Evolutionary conservation across 2,797 vertebrate genomes (phyloP).

Genomic region (Aeoliscus strigatus): DNA sequence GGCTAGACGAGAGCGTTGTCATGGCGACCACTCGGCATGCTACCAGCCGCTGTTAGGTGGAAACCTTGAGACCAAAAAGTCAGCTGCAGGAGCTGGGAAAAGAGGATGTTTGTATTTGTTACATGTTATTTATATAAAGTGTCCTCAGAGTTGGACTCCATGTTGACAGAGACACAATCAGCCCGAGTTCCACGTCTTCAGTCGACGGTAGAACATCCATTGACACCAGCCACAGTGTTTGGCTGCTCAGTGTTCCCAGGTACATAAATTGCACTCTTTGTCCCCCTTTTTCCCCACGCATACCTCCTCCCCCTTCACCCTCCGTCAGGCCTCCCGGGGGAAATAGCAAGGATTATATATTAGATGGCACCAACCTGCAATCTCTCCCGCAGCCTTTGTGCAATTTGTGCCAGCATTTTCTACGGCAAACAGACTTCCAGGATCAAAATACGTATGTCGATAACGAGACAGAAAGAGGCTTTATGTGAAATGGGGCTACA

Average conservation of each 20-base stretch:
- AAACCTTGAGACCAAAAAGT: constrained; percentile 35
- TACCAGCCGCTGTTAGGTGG: constrained; percentile 24
- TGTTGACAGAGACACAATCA: too few species aligned
- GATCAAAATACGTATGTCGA: constrained; percentile 28
- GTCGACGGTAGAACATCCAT: too few species aligned
- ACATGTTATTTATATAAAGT: too few species aligned
- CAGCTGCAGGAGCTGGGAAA: constrained; percentile 10
- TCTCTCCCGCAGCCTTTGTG: constrained; percentile 15
- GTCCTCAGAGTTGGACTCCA: too few species aligned
- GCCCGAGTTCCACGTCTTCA: too few species aligned
- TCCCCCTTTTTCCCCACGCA: constrained; percentile 12
- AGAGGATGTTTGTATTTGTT: too few species aligned
- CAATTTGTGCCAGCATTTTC: constrained; percentile 5
- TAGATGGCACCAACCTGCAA: constrained; percentile 26
- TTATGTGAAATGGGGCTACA: constrained; percentile 17
- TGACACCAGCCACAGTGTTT: too few species aligned
- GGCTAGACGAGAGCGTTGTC: constrained; percentile 50
- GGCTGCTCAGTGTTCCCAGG: constrained; percentile 54
- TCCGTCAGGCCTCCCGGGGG: constrained; percentile 27
- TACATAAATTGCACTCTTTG: constrained; percentile 59
- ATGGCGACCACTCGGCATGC: constrained; percentile 66
- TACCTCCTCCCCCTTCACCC: constrained; percentile 3
- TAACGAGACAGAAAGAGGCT: constrained; percentile 18
- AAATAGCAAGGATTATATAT: constrained; percentile 39
- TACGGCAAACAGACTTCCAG: constrained; percentile 5